Conservation (phyloP, 2,797 vertebrate species). For the Limosa lapponica region DNA sequence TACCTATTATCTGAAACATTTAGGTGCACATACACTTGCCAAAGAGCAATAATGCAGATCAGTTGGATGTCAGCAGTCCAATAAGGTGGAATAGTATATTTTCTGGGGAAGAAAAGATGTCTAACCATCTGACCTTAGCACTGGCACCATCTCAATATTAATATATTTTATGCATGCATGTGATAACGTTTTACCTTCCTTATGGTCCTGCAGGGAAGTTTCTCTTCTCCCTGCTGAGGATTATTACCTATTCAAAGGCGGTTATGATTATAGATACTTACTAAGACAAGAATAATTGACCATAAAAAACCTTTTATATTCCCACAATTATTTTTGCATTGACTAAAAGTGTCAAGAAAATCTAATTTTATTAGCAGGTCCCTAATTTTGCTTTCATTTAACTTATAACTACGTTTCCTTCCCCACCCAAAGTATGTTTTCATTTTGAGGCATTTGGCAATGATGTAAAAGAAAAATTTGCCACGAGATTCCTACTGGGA, state of each 20-base stretch:
- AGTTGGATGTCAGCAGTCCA: constrained; percentile 76
- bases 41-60: constrained; percentile 80
- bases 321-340: constrained; percentile 87
- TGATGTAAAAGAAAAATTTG: constrained; percentile 73
- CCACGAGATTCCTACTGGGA: constrained; percentile 55
- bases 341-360: constrained; percentile 82
- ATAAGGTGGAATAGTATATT: constrained; percentile 70
- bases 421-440: constrained; percentile 60
- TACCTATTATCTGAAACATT: constrained; percentile 75
- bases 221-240: constrained; percentile 72
- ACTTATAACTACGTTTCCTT: constrained; percentile 56
- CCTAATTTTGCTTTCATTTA: constrained; percentile 78
- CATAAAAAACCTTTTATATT: constrained; percentile 85
- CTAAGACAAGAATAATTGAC: constrained; percentile 85
- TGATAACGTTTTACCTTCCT: constrained; percentile 78
- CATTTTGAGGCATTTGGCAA: constrained; percentile 58
- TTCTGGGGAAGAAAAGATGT: constrained; percentile 61
- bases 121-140: constrained; percentile 76
- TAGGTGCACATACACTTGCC: constrained; percentile 60
- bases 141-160: constrained; percentile 79
- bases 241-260: constrained; percentile 78
- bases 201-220: constrained; percentile 78
- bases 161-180: constrained; percentile 80
- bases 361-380: constrained; percentile 78
- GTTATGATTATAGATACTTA: constrained; percentile 83